Base-by-base conservation (phyloP, 2,797 vertebrate genomes). In the Heteromormyrus szaboi region DNA sequence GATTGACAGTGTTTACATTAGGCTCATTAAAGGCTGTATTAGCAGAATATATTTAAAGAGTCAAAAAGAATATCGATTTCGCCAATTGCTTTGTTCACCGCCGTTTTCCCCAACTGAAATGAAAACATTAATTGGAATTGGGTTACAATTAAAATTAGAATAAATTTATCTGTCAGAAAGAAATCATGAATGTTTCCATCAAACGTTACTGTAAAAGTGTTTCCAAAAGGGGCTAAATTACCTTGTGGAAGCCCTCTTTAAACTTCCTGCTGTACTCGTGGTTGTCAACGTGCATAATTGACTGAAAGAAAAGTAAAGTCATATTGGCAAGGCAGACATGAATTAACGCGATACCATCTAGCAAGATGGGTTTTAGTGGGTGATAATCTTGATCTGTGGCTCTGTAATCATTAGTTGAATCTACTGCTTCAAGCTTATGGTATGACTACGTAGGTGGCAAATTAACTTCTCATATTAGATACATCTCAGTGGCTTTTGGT, bases 81-180 rank as follows among this genome's bases (percentile, higher is more conserved):
- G 4, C 88, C 83, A 5, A 89, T 85, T 8, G 88, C 88, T 86
- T 89, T 89, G 83, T 85, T 86, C 29, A 89, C 56, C 11, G 56
- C 88, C 4, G 46, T 29, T 4, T 72, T 89, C 83, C 59, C 88
- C 88, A 89, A 46, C 88, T 89, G 83, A 59, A 89, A 86, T 19
- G 19, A 85, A 54, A 85, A n/a, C 7, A 1, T 48, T 25, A 46
- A 29, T 53, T 84, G 9, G 59, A 46, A 51, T 33, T 51, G 46
- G 22, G 46, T 51, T 51, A 51, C 22, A 85, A 53, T 37, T 85
- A 14, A 22, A 85, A 29, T 41, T 17, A 19, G 68, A 76, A 19
- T 41, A 12, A 76, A 37, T 41, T 7, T 33, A 37, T 33, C 29
- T 37, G 33, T 76, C 68, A 41, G 68, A 41, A 76, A 41, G 14